These are phyloP conservation scores for Castor canadensis DNA, from an alignment of 2,113 vertebrate genomes.

Conservation along the genomic window DNA sequence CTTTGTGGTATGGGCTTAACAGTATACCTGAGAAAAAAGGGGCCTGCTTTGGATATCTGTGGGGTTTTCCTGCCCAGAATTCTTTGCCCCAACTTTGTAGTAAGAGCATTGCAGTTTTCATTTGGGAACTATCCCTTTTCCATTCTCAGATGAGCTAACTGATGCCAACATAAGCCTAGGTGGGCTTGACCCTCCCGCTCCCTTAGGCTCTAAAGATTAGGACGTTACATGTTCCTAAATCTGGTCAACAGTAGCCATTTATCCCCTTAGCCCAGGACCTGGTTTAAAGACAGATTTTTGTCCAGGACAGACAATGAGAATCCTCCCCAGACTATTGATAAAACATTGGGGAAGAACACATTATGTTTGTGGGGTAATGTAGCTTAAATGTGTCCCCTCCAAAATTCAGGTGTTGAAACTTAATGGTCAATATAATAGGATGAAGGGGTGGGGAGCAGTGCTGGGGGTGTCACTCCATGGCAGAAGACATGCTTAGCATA, in stretches of 20 bases:
- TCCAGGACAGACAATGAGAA: background rate
- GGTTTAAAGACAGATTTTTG: background rate
- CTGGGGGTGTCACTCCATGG: background rate
- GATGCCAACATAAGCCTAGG: background rate
- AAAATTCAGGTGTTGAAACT: background rate
- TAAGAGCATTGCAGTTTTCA: background rate
- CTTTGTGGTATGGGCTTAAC: background rate
- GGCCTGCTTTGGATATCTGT: background rate
- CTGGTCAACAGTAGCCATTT: background rate
- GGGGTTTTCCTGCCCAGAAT: background rate
- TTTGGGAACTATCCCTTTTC: background rate
- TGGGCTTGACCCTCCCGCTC: background rate
- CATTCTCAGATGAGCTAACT: background rate
- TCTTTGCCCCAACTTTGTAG: background rate
- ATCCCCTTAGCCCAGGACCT: background rate
- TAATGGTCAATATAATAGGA: background rate
- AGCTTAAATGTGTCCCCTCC: background rate
- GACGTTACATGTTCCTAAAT: background rate
- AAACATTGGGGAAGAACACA: background rate
- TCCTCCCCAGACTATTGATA: background rate
- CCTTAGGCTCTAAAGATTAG: background rate
- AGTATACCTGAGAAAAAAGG: background rate
- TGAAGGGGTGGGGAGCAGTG: background rate
- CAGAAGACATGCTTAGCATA: background rate
- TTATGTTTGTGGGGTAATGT: background rate